Base-by-base conservation (phyloP, 1,140 invertebrate species). In the Anastrepha ludens region DNA sequence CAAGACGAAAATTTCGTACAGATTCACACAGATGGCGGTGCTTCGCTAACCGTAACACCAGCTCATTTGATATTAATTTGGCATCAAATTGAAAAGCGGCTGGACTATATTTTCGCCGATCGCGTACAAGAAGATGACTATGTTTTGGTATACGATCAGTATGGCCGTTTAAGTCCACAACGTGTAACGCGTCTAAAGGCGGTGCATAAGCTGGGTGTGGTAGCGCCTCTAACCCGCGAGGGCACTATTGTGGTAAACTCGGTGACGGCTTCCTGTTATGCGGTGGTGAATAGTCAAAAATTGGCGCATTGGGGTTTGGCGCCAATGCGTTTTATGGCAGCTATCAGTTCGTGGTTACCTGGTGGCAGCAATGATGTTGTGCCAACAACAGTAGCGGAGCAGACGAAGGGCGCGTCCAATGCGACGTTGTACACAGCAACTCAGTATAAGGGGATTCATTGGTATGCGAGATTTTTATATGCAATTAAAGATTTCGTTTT, bases 201-300 rank as follows among this genome's bases (percentile, higher is more conserved):
- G 17, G 94, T 96, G 11, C 92, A 94, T 1, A 94, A 94, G 29
- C 93, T 93, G 55, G 99, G 98, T 9, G 96, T 98, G 2, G 98
- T 95, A 91, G 98, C 98, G 1, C 99, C 99, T 0, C 94, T 99
- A 15, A 99, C 99, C 0, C 93, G 93, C 20, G 95, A 92, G 11
- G 99, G 99, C 1, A 99, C 97, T 44, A 94, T 99, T 13, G 94
- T 99, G 44, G 97, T 99, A 1, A 96, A 99, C 93, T 96, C 97
- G 88, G 96, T 99, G 4, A 95, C 98, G 1, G 97, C 97, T 2
- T 99, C 98, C 0, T 99, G 98, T 93, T 99, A 99, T 94, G 98
- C 98, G 0, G 94, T 98, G 11, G 95, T 99, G 17, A 95, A 97
- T 91, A 97, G 96, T 93, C 98, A 98, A 89, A 93, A 93, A 9